phyloP scores from a whole-genome alignment of 1,140 invertebrate genomes.

The Meloidogyne hapla region DNA sequence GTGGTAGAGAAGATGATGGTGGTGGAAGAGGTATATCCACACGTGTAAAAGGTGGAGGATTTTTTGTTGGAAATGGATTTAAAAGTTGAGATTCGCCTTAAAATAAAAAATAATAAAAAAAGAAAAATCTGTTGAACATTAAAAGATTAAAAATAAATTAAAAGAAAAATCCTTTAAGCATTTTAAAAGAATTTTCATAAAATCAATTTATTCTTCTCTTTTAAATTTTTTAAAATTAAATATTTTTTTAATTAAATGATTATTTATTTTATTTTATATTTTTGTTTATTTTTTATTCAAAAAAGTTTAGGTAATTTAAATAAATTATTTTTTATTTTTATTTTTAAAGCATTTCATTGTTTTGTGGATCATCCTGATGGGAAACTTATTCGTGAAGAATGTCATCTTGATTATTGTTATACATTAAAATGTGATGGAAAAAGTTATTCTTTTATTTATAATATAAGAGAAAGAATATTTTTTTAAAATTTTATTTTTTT shows the following conservation, averaged over 20 bases:
- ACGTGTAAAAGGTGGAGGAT: neutral
- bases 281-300: neutral
- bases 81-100: neutral
- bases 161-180: neutral
- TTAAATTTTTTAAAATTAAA: too few species aligned
- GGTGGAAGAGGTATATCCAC: neutral
- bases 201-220: neutral
- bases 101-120: neutral
- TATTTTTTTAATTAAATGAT: neutral
- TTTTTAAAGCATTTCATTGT: neutral
- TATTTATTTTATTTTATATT: neutral
- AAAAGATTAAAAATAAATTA: neutral
- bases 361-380: constrained; percentile 2
- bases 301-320: neutral
- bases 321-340: neutral
- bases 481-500: neutral
- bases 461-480: too few species aligned
- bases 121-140: too few species aligned
- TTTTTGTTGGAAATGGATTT: neutral
- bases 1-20: neutral
- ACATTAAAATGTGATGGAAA: constrained; percentile 5
- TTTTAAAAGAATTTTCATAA: neutral
- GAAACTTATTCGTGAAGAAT: neutral
- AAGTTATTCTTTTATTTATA: neutral
- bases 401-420: neutral